Conservation (phyloP, 2,113 vertebrate genomes). For the Equus przewalskii region DNA sequence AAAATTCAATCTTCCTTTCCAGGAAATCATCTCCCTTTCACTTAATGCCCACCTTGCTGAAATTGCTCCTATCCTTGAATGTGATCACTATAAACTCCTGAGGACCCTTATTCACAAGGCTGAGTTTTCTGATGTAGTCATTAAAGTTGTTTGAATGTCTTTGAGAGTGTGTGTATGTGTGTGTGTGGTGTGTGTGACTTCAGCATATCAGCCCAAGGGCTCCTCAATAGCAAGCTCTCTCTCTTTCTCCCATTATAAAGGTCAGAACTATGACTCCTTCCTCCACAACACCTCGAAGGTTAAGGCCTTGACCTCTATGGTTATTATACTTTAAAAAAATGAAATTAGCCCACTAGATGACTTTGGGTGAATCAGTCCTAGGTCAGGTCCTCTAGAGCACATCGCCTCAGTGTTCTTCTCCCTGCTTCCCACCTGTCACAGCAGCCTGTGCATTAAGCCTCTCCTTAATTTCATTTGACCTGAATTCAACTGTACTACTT, state of each 20-base stretch:
- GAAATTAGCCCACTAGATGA: not conserved
- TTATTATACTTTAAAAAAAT: not conserved
- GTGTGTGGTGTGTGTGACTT: not conserved
- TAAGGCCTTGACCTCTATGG: not conserved
- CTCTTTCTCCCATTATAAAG: not conserved
- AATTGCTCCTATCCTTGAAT: not conserved
- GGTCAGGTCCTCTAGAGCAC: not conserved
- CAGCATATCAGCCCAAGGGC: not conserved
- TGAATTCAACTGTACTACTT: not conserved
- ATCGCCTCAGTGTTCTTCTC: not conserved
- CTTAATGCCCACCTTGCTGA: not conserved
- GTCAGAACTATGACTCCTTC: not conserved
- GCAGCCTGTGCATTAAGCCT: not conserved
- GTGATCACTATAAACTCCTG: not conserved
- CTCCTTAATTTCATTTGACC: not conserved
- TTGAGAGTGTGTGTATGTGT: not conserved
- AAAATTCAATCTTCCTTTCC: not conserved
- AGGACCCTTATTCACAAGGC: not conserved
- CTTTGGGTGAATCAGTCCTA: not conserved
- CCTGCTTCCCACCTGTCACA: not conserved
- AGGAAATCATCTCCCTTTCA: not conserved
- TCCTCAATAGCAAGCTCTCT: not conserved
- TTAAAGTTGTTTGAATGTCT: not conserved
- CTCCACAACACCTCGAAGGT: not conserved
- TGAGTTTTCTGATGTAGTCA: not conserved